Conservation (phyloP, 2,113 vertebrate genomes). For the Phaethon lepturus region DNA sequence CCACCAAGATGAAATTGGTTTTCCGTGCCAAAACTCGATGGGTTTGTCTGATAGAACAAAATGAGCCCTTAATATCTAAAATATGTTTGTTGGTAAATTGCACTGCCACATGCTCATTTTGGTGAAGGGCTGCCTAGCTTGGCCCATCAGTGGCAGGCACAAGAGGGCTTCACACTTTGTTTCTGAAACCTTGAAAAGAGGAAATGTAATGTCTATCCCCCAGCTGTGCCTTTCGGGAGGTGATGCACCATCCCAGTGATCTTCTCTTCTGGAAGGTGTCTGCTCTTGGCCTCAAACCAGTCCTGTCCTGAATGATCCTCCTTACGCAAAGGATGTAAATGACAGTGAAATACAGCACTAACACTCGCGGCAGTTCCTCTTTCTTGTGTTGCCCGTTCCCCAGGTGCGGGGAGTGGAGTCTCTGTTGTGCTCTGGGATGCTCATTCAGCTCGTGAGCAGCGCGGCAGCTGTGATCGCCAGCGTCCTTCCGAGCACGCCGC, state of each 20-base stretch:
- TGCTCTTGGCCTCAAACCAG: neutral
- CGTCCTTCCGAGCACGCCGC: neutral
- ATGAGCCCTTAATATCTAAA: neutral
- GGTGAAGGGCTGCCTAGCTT: neutral
- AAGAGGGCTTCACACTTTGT: neutral
- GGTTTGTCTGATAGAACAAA: neutral
- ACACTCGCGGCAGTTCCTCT: neutral
- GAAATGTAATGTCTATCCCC: fast-evolving
- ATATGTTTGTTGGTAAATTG: neutral
- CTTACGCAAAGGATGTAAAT: neutral
- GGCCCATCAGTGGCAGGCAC: neutral
- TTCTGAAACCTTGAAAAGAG: neutral
- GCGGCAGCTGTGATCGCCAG: neutral
- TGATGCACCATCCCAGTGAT: neutral
- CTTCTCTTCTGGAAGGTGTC: neutral
- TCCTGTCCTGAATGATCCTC: neutral
- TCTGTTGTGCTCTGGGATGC: neutral
- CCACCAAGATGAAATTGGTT: neutral
- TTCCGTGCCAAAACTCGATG: neutral
- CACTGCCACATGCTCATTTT: neutral
- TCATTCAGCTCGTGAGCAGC: neutral
- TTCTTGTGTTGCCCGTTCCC: neutral
- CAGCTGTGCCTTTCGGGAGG: neutral
- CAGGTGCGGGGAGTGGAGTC: neutral
- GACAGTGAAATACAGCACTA: neutral